These are phyloP conservation scores for Orchestes rusci DNA, from an alignment of 2,888 invertebrate species.

Conservation along the genomic window DNA sequence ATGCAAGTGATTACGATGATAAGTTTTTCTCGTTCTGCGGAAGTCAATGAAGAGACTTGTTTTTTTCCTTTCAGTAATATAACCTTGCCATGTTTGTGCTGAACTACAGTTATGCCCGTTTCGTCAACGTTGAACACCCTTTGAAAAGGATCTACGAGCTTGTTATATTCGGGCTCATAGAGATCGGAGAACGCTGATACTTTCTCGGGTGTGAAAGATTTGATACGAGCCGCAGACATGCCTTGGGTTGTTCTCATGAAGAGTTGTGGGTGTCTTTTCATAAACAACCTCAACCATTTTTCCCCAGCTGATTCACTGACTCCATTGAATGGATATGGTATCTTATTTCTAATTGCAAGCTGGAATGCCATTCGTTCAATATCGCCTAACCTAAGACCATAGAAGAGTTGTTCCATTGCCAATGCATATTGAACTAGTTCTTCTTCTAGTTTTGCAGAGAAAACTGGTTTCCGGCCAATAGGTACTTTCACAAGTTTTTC, in stretches of 20 bases:
- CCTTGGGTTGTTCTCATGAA: constrained; percentile 12
- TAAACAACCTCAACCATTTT: constrained; percentile 8
- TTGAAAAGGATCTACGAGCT: constrained; percentile 4
- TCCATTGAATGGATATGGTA: constrained; percentile 9
- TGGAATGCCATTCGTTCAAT: constrained; percentile 9
- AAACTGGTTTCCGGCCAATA: too few species aligned
- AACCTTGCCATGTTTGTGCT: constrained; percentile 9
- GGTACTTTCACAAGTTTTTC: too few species aligned
- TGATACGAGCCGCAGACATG: constrained; percentile 10
- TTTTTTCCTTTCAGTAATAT: neutral
- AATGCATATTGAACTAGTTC: constrained; percentile 8
- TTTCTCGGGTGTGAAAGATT: constrained; percentile 7
- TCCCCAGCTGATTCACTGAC: constrained; percentile 6
- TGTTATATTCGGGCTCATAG: constrained; percentile 1
- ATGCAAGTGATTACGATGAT: neutral
- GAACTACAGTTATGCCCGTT: too few species aligned
- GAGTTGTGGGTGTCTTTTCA: too few species aligned
- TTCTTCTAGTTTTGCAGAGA: constrained; percentile 6
- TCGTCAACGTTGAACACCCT: too few species aligned
- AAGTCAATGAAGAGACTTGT: neutral
- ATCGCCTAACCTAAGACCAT: constrained; percentile 1
- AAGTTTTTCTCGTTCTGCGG: neutral
- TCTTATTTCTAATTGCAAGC: constrained; percentile 5
- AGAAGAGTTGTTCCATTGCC: constrained; percentile 5
- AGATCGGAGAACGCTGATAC: constrained; percentile 5